A percentile compares a stretch with the other conserved stretches of the same genome.
These are phyloP conservation scores for Amphiprion clarkii DNA, from an alignment of 2,797 vertebrate species.

Conservation along the genomic window DNA sequence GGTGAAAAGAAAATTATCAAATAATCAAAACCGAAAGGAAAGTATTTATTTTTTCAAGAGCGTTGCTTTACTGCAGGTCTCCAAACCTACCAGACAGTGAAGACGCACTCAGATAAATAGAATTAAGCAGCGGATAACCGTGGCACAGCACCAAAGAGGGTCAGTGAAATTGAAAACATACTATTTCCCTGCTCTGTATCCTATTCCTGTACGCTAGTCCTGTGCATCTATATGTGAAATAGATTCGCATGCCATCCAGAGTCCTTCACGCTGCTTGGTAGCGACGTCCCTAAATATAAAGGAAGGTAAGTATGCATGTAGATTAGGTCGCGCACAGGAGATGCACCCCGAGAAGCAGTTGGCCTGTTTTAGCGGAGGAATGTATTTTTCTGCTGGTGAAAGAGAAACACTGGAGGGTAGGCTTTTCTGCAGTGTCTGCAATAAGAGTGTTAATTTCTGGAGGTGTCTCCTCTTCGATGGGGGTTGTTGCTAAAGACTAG, in stretches of 20 bases:
- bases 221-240: constrained; percentile 84
- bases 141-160: constrained; percentile 54
- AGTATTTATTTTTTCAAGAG: not conserved
- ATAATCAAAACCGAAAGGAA: constrained; percentile 24
- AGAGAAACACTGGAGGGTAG: constrained; percentile 73
- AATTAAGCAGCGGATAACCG: constrained; percentile 58
- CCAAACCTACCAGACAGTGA: constrained; percentile 41
- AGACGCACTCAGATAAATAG: constrained; percentile 60
- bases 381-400: constrained; percentile 71
- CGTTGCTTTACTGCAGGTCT: constrained; percentile 1
- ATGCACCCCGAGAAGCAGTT: constrained; percentile 66
- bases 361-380: constrained; percentile 70
- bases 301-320: constrained; percentile 76
- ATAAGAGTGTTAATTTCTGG: constrained; percentile 76
- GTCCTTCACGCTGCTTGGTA: constrained; percentile 80
- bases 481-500: constrained; percentile 70
- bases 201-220: constrained; percentile 55
- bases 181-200: constrained; percentile 57
- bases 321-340: constrained; percentile 70
- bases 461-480: constrained; percentile 73
- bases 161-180: constrained; percentile 71
- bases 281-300: constrained; percentile 71
- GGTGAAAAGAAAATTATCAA: not conserved
- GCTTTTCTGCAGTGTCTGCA: constrained; percentile 82
- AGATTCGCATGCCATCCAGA: constrained; percentile 73